A percentile compares a stretch with the other conserved stretches of the same genome.
Conservation (phyloP, 2,888 invertebrate species). For the Diaperis boleti region DNA sequence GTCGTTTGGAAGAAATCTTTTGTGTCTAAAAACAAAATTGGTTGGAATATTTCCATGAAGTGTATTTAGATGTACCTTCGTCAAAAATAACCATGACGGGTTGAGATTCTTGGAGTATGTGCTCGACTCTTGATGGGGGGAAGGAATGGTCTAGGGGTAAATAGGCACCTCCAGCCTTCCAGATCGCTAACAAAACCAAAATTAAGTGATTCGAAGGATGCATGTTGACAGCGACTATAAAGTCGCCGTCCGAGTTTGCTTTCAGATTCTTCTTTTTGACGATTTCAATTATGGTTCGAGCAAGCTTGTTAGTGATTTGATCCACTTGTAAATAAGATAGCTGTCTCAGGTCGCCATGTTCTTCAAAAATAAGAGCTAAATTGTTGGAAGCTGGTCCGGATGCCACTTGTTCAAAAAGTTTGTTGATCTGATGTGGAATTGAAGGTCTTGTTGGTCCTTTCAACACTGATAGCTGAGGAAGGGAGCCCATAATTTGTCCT, state of each 20-base stretch:
- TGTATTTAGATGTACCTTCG: constrained; percentile 65
- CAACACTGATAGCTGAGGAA: constrained; percentile 80
- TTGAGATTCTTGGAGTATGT: constrained; percentile 81
- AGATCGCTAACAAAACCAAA: constrained; percentile 76
- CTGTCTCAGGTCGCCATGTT: constrained; percentile 47
- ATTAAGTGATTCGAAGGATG: constrained; percentile 79
- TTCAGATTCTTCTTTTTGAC: constrained; percentile 63
- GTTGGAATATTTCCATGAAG: background rate
- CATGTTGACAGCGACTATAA: constrained; percentile 83
- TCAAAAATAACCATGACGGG: constrained; percentile 80
- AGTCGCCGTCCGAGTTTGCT: constrained; percentile 77
- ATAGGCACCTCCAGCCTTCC: constrained; percentile 88
- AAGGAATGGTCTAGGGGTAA: constrained; percentile 82
- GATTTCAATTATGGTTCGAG: constrained; percentile 68
- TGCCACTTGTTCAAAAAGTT: constrained; percentile 72
- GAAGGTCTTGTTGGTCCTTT: constrained; percentile 70
- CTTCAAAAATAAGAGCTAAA: constrained; percentile 73
- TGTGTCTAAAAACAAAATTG: constrained; percentile 52
- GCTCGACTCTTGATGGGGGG: constrained; percentile 79
- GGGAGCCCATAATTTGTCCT: constrained; percentile 75
- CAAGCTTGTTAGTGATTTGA: constrained; percentile 70
- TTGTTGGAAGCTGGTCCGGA: constrained; percentile 67
- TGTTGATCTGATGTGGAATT: constrained; percentile 58
- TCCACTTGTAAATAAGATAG: constrained; percentile 71
- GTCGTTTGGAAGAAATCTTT: constrained; percentile 54